A percentile compares a stretch with the other conserved stretches of the same genome.
Evolutionary conservation across 1,140 invertebrate species (phyloP).

Genomic region (Macrostomum lignano): DNA sequence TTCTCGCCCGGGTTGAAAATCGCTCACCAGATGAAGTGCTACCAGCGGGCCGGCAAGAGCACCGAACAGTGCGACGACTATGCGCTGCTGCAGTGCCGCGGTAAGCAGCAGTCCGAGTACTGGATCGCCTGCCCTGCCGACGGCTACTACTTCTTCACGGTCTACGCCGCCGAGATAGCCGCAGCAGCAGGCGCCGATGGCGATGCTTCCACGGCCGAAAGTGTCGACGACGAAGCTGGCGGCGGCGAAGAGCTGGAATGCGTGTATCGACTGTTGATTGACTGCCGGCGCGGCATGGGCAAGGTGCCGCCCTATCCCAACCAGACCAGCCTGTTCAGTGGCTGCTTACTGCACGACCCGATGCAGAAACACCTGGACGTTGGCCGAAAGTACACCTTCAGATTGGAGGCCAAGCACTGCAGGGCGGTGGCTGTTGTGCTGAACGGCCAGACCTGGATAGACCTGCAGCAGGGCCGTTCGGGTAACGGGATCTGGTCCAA

Average conservation of each 20-base stretch:
- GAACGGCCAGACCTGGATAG: neutral
- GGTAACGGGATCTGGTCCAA: neutral
- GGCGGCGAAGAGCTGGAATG: constrained; percentile 17
- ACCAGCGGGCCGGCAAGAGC: constrained; percentile 14
- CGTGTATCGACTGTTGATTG: constrained; percentile 18
- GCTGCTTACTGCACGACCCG: constrained; percentile 19
- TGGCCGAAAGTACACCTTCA: neutral
- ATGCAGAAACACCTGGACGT: constrained; percentile 7
- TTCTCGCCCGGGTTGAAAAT: constrained; percentile 5
- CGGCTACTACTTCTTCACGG: constrained; percentile 21
- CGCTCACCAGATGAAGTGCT: constrained; percentile 19
- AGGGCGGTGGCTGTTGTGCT: constrained; percentile 1
- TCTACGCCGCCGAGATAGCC: constrained; percentile 14
- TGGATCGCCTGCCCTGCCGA: constrained; percentile 18
- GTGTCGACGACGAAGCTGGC: too few relatives aligned
- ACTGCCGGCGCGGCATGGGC: constrained; percentile 13
- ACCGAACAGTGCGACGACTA: constrained; percentile 19
- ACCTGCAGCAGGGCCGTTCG: neutral
- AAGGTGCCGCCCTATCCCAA: constrained; percentile 18
- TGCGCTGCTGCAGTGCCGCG: constrained; percentile 16
- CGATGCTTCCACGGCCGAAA: constrained; percentile 9
- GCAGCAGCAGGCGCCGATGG: too few relatives aligned
- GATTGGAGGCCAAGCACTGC: neutral
- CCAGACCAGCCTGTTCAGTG: constrained; percentile 18
- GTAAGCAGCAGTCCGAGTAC: constrained; percentile 11